Base-by-base conservation (phyloP, 1,140 invertebrate genomes). In the Lepidurus packardi region DNA sequence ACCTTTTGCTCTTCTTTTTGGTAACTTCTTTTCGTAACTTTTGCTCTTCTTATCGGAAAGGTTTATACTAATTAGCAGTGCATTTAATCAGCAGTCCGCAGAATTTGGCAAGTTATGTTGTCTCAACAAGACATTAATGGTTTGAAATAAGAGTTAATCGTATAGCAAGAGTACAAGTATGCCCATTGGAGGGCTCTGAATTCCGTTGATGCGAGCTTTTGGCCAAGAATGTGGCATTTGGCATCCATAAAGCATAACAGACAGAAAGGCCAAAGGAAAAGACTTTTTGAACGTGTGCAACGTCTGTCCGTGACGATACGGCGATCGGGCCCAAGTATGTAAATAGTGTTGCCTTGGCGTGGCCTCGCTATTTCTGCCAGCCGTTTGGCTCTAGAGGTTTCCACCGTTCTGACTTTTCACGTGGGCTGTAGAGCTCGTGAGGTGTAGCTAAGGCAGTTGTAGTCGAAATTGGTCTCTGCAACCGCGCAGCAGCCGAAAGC, bases 381-480 rank as follows among this genome's bases (percentile, higher is more conserved):
- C 53, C 53, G 53, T 65, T n/a, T 13, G 53, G 53, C 53, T 65
- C 53, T n/a, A 65, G 53, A 65, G 53, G 53, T 21, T 65, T 65
- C 53, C 53, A 65, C 53, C 53, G 53, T 13, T 65, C 53, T 21
- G 53, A 65, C 53, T 65, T 65, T 65, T 65, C 53, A 65, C 21
- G 53, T 65, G 53, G 16, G 53, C 21, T 65, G 53, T 5, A n/a
- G 53, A 65, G 53, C 53, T 65, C 8, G 53, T 65, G 53, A 65
- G 53, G 53, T 65, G 53, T 65, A 65, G 53, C 21, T 65, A 65
- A n/a, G 8, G 53, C 53, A 16, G 53, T 65, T 65, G 53, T 65
- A 65, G 53, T 65, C 53, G 53, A 65, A 65, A 65, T 65, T 65
- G 53, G 53, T 65, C 53, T 65, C 53, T 65, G 53, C 53, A 65